Conservation (phyloP, 2,113 vertebrate species). For the Prionailurus bengalensis region DNA sequence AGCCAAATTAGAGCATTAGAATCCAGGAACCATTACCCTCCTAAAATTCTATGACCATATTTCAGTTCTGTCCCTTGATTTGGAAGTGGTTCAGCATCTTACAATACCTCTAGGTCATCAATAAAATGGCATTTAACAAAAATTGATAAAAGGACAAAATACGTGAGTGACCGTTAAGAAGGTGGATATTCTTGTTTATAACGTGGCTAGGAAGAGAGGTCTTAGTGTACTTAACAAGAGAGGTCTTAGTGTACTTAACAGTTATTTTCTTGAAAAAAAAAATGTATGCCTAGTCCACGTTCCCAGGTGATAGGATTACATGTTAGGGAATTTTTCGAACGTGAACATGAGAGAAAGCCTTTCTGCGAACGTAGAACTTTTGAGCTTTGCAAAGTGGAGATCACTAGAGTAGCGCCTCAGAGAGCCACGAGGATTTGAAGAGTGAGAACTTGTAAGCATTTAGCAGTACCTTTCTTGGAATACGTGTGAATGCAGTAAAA, state of each 20-base stretch:
- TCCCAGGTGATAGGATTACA: background rate
- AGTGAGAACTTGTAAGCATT: background rate
- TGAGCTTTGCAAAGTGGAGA: background rate
- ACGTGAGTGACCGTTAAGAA: background rate
- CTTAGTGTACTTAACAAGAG: background rate
- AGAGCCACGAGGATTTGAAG: too few species aligned
- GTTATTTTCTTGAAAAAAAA: constrained; percentile 18
- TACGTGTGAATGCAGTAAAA: background rate
- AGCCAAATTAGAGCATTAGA: background rate
- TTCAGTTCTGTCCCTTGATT: background rate
- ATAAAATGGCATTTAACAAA: background rate
- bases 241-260: background rate
- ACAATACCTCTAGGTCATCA: background rate
- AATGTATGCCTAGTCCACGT: background rate
- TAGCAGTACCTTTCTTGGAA: background rate
- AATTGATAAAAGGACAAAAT: background rate
- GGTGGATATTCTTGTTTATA: background rate
- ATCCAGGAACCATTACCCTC: background rate
- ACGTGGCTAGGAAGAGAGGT: background rate
- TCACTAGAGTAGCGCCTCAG: background rate
- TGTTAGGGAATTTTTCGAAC: background rate
- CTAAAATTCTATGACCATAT: background rate
- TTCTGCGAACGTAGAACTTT: background rate
- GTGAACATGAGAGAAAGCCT: background rate
- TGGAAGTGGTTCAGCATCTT: background rate